Evolutionary conservation across 1,140 invertebrate genomes (phyloP), one percentile per base, ranked within the genome.

Genomic region (Chelonus insularis): DNA sequence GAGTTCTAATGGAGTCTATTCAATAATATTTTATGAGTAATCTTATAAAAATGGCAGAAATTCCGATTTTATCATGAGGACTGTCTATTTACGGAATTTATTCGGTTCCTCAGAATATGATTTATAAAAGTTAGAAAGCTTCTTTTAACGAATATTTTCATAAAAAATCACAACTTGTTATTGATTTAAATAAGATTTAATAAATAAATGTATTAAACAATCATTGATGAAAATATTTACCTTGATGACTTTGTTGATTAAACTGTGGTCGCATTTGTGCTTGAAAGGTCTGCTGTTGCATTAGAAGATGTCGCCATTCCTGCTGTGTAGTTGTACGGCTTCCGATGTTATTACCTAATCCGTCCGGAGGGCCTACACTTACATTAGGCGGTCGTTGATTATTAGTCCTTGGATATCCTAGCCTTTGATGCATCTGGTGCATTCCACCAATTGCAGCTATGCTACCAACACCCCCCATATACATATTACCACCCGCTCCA

Each of bases 231-330:
- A 60, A 20, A 68, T 48, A 51, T 59, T 57, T 65, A 89, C 87
- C 85, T 82, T 88, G 85, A 75, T 88, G 87, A 62, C 85, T 82
- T 39, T 86, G 85, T 55, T 87, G 86, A 59, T 76, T 79, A 66
- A 88, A 88, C 73, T 84, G 85, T 39, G 87, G 88, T 48, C 88
- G 75, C 79, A 81, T 84, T 60, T 86, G 82, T 8, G 80, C 77
- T 50, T 76, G 80, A 72, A 86, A 86, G 68, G 78, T 80, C 50
- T 85, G 83, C 61, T 87, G 85, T 78, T 89, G 88, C 82, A 91
- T 84, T 67, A 91, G 77, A 63, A 88, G 80, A 57, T 90, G 89
- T 55, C 89, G 81, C 88, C 89, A 89, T 68, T 89, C 89, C 54
- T 78, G 78, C 57, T 78, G 74, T 36, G 68, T 64, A 1, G 68